Percentiles rank a stretch among this genome's conserved stretches.
Conservation (phyloP, 2,888 invertebrate species). For the Xestia sexstrigata region DNA sequence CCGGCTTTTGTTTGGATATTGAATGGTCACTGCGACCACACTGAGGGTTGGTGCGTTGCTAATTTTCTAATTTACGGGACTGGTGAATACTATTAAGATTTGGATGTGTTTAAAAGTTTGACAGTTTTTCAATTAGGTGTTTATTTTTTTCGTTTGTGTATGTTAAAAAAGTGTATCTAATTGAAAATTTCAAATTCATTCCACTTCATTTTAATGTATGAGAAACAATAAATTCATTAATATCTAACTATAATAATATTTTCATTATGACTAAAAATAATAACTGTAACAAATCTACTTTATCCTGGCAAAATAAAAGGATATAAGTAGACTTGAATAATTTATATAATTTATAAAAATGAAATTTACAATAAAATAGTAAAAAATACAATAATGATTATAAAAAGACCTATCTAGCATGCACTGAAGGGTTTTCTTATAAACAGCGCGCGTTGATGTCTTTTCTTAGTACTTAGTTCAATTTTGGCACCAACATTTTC, state of each 20-base stretch:
- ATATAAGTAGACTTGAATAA: too few relatives aligned
- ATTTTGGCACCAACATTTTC: background rate
- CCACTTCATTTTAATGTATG: background rate
- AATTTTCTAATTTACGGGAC: slow-evolving; percentile 83
- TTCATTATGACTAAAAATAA: too few relatives aligned
- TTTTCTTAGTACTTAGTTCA: slow-evolving; percentile 45
- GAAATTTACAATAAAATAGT: too few relatives aligned
- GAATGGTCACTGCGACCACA: slow-evolving; percentile 86
- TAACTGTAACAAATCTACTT: too few relatives aligned
- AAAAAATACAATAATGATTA: too few relatives aligned
- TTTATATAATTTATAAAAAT: too few relatives aligned
- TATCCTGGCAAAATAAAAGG: too few relatives aligned
- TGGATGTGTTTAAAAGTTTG: slow-evolving; percentile 24
- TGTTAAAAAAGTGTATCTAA: background rate
- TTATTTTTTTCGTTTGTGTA: slow-evolving; percentile 4
- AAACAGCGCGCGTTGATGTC: slow-evolving; percentile 67
- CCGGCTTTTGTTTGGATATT: slow-evolving; percentile 76
- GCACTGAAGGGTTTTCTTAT: background rate
- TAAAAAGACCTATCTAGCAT: too few relatives aligned
- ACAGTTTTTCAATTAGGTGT: slow-evolving; percentile 32
- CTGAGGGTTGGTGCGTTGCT: slow-evolving; percentile 84
- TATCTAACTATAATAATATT: background rate
- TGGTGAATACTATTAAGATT: slow-evolving; percentile 34
- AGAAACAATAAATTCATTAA: too few relatives aligned
- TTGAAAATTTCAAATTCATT: background rate